Base-by-base conservation (phyloP, 1,140 invertebrate genomes). In the Ostrea edulis region DNA sequence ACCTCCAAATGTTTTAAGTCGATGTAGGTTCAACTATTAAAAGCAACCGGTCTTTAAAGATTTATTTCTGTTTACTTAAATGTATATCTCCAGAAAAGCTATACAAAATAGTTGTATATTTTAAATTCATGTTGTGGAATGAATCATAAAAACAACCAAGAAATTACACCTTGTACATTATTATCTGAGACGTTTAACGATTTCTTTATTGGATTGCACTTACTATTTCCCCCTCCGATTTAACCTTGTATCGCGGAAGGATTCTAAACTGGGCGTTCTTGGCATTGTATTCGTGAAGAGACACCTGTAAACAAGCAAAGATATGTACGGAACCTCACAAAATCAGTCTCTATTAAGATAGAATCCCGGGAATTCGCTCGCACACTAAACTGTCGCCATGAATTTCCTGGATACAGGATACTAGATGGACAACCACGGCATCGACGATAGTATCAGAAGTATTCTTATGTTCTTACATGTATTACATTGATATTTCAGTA, bases 201-300 rank as follows among this genome's bases (percentile, higher is more conserved):
- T 25, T 20, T 29, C 17, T 22, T 8, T 25, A 14, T 82, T 14
- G 35, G 54, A 29, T 22, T 84, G 29, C 11, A 92, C 94, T 92
- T 92, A 95, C 95, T 91, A 94, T 93, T 93, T 95, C 95, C 71
- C 95, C 95, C 89, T 95, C 95, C 8, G 94, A 94, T 90, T 95
- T 95, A 17, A 95, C 95, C 92, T 95, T 95, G 91, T 95, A 95
- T 20, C 95, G 87, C 4, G 95, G 95, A 65, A 95, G 83, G 29
- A 95, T 94, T 82, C 93, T 91, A 89, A 95, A 95, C 88, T 95
- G 94, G 22, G 94, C 94, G 91, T 95, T 93, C 88, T 95, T 95
- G 20, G 93, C 93, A 86, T 95, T 95, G 91, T 93, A 94, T 84
- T 93, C 92, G 82, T 94, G 92, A 53, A 95, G 87, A 3, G 93